Percentiles rank a stretch among this genome's conserved stretches.
These are phyloP conservation scores for Girardinus metallicus DNA, from an alignment of 2,797 vertebrate species.

Conservation along the genomic window DNA sequence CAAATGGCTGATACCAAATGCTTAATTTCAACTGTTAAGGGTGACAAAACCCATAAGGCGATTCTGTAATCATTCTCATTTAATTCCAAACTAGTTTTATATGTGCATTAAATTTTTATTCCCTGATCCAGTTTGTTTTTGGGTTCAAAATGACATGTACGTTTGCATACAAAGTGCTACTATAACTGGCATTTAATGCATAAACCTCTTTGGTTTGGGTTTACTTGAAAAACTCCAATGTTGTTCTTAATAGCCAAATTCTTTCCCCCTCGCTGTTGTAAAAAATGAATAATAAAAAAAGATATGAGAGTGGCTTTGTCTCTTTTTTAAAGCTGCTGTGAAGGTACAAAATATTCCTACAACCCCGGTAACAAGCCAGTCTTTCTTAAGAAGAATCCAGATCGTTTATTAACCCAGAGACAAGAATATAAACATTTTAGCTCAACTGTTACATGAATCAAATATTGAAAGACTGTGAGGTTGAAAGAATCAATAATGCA, in stretches of 20 bases:
- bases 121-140: not conserved
- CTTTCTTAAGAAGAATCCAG: slow-evolving; percentile 20
- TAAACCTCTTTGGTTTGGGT: not conserved
- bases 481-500: slow-evolving; percentile 12
- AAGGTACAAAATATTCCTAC: not conserved
- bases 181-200: not conserved
- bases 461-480: not conserved
- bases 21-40: not conserved
- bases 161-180: not conserved
- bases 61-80: not conserved
- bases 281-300: not conserved
- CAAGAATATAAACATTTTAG: slow-evolving; percentile 25
- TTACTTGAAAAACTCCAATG: not conserved
- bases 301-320: not conserved
- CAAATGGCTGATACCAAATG: not conserved
- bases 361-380: slow-evolving; percentile 28
- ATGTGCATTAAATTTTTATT: not conserved
- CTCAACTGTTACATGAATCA: slow-evolving; percentile 16
- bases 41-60: not conserved
- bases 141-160: not conserved
- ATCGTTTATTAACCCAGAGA: slow-evolving; percentile 38
- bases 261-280: not conserved
- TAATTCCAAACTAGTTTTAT: no score
- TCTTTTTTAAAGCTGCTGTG: not conserved
- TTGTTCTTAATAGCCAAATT: not conserved